These are phyloP conservation scores for Papilio protenor DNA, from an alignment of 2,888 invertebrate genomes.

Conservation along the genomic window DNA sequence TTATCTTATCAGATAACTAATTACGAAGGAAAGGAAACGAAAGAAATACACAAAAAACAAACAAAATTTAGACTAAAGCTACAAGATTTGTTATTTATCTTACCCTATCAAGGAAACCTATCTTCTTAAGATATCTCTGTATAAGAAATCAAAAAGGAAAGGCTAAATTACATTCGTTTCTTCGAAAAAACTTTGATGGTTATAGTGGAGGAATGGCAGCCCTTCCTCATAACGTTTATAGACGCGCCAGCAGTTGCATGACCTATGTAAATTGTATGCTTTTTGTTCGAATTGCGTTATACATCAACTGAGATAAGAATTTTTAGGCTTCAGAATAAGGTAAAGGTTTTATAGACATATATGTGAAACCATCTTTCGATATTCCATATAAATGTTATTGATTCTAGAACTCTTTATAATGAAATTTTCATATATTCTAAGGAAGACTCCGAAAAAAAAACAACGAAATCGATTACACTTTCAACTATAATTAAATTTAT, in stretches of 20 bases:
- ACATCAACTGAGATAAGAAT: slow-evolving; percentile 7
- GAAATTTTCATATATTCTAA: not conserved
- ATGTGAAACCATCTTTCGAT: not conserved
- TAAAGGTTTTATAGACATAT: not conserved
- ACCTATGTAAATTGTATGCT: slow-evolving; percentile 29
- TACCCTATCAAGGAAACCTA: slow-evolving; percentile 3
- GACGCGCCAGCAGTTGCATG: slow-evolving; percentile 26
- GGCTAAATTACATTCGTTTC: slow-evolving; percentile 32
- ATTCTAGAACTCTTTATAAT: not conserved
- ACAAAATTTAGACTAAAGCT: not conserved
- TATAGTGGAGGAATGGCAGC: slow-evolving; percentile 27
- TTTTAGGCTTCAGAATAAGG: not conserved
- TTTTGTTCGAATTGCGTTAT: not conserved
- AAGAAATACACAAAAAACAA: not conserved
- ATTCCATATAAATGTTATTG: not conserved
- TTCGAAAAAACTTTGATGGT: slow-evolving; percentile 29
- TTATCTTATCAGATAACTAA: not conserved
- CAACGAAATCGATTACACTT: not conserved
- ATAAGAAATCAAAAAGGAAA: slow-evolving; percentile 27
- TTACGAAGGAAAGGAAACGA: not conserved
- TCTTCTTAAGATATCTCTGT: slow-evolving; percentile 7
- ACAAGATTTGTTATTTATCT: not conserved
- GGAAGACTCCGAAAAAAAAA: not conserved
- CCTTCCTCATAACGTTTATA: slow-evolving; percentile 29
- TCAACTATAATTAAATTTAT: not conserved